These are phyloP conservation scores for Thunnus maccoyii DNA, from an alignment of 2,113 vertebrate species.

Conservation along the genomic window DNA sequence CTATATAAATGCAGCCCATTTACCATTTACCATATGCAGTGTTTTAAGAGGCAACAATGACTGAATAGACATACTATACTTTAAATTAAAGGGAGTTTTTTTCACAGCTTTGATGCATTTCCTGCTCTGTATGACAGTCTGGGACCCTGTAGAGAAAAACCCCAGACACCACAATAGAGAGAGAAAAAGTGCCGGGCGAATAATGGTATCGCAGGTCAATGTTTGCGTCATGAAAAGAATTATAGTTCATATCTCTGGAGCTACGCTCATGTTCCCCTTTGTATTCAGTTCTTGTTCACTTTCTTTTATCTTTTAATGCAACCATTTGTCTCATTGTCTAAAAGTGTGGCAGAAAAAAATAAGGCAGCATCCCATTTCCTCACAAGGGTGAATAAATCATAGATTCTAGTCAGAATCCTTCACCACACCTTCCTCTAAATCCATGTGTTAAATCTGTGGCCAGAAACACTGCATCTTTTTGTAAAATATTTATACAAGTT, in stretches of 20 bases:
- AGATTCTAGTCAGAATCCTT: slow-evolving; percentile 51
- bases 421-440: slow-evolving; percentile 51
- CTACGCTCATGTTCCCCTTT: slow-evolving; percentile 63
- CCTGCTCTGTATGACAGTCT: slow-evolving; percentile 24
- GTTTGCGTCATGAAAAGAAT: slow-evolving; percentile 70
- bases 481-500: slow-evolving; percentile 31
- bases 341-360: slow-evolving; percentile 64
- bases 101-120: slow-evolving; percentile 44
- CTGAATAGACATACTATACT: slow-evolving; percentile 28
- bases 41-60: neutral
- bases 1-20: too few relatives aligned
- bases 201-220: slow-evolving; percentile 64
- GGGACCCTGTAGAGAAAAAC: slow-evolving; percentile 37
- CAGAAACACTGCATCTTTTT: slow-evolving; percentile 24
- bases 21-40: too few relatives aligned
- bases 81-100: slow-evolving; percentile 40
- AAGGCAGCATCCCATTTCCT: slow-evolving; percentile 67
- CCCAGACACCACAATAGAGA: slow-evolving; percentile 37
- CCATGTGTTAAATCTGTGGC: slow-evolving; percentile 43
- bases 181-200: slow-evolving; percentile 22
- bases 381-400: slow-evolving; percentile 73
- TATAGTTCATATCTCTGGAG: slow-evolving; percentile 72
- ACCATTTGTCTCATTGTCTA: slow-evolving; percentile 80
- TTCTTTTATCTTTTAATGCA: slow-evolving; percentile 84
- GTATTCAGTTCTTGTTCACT: slow-evolving; percentile 72